These are phyloP conservation scores for Euzophera pinguis DNA, from an alignment of 2,888 invertebrate species.

Conservation along the genomic window DNA sequence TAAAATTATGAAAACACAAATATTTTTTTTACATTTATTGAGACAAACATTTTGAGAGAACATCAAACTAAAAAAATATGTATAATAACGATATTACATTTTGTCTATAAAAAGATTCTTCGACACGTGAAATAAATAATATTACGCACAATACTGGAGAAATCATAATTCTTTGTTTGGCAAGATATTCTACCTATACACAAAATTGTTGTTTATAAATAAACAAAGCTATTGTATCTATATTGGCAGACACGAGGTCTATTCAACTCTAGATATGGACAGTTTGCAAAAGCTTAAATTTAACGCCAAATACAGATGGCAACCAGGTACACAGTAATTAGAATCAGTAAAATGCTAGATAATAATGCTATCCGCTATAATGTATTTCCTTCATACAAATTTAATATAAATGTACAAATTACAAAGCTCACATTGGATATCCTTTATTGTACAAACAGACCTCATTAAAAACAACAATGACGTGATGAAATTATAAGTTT, in stretches of 20 bases:
- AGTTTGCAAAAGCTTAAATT: slow-evolving; percentile 40
- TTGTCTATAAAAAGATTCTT: slow-evolving; percentile 24
- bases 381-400: slow-evolving; percentile 35
- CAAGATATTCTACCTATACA: slow-evolving; percentile 23
- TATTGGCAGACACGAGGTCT: slow-evolving; percentile 24
- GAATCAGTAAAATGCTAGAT: slow-evolving; percentile 32
- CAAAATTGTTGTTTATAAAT: slow-evolving; percentile 23
- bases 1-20: slow-evolving; percentile 2
- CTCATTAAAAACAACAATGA: slow-evolving; percentile 16
- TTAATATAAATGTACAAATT: slow-evolving; percentile 41
- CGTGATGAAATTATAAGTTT: neutral
- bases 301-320: slow-evolving; percentile 41
- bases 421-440: slow-evolving; percentile 33
- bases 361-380: slow-evolving; percentile 31
- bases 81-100: slow-evolving; percentile 21
- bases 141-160: slow-evolving; percentile 27
- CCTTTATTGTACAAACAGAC: slow-evolving; percentile 25
- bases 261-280: slow-evolving; percentile 31
- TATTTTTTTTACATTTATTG: slow-evolving; percentile 33
- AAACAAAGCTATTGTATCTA: slow-evolving; percentile 12
- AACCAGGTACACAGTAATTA: slow-evolving; percentile 47
- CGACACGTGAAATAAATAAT: slow-evolving; percentile 25
- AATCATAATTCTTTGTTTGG: slow-evolving; percentile 26
- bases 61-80: slow-evolving; percentile 31
- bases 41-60: slow-evolving; percentile 34